Evolutionary conservation across 2,113 vertebrate species (phyloP).

Genomic region (Smithornis capensis): DNA sequence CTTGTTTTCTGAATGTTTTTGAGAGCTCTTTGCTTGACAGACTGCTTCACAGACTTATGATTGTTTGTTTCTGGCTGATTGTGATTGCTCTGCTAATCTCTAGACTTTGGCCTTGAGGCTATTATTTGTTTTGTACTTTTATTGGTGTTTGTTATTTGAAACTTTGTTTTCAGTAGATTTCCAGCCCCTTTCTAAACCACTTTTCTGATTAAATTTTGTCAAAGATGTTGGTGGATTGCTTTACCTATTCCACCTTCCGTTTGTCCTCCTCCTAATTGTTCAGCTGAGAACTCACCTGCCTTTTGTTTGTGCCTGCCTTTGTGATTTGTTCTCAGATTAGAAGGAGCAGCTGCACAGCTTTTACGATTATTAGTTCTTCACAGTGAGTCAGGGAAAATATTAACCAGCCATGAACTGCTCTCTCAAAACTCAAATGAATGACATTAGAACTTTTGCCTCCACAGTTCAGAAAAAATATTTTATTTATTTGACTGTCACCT

Average conservation of each 20-base stretch:
- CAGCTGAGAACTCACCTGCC: constrained; percentile 39
- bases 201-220: constrained; percentile 40
- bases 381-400: constrained; percentile 21
- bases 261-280: neutral
- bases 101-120: constrained; percentile 51
- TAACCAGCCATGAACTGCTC: neutral
- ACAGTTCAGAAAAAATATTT: neutral
- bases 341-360: constrained; percentile 18
- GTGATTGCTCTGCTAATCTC: constrained; percentile 53
- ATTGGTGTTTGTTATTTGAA: constrained; percentile 45
- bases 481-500: neutral
- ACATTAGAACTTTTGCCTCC: neutral
- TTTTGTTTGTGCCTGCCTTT: constrained; percentile 23
- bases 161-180: constrained; percentile 42
- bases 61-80: constrained; percentile 36
- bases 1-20: neutral
- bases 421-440: neutral
- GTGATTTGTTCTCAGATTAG: constrained; percentile 46
- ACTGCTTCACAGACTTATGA: neutral
- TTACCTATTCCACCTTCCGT: neutral
- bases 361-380: constrained; percentile 29
- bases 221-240: neutral
- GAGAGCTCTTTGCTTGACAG: constrained; percentile 25
- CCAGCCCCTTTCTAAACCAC: neutral
- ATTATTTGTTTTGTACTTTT: constrained; percentile 52